Evolutionary conservation across 1,140 invertebrate genomes (phyloP).

Genomic region (Magallana ariakensis): DNA sequence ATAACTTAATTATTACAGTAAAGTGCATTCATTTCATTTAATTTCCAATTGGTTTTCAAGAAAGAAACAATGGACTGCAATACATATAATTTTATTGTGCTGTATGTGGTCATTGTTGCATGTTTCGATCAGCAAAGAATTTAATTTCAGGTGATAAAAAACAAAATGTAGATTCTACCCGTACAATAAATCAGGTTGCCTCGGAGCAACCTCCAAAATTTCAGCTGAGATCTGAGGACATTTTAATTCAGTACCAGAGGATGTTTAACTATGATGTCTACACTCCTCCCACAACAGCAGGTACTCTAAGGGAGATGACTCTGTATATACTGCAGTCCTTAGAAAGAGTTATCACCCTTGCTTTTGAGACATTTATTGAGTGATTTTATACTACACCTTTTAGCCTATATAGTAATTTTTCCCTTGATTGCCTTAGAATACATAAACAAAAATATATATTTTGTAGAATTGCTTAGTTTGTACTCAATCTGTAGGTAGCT

Average conservation of each 20-base stretch:
- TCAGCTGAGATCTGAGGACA: constrained; percentile 27
- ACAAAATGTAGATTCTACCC: neutral
- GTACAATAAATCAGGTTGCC: neutral
- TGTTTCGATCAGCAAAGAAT: neutral
- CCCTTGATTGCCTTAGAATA: too few species aligned
- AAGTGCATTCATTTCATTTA: too few species aligned
- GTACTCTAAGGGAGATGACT: neutral
- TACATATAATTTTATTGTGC: too few species aligned
- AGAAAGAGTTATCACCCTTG: constrained; percentile 30
- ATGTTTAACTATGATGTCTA: constrained; percentile 41
- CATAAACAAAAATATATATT: too few species aligned
- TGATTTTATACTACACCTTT: too few species aligned
- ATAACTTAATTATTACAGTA: too few species aligned
- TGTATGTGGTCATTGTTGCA: too few species aligned
- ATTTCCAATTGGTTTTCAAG: too few species aligned
- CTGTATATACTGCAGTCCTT: neutral
- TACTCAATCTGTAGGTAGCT: too few species aligned
- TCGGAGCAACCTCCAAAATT: constrained; percentile 10
- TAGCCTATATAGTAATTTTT: too few species aligned
- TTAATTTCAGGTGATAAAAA: neutral
- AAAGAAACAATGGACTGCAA: too few species aligned
- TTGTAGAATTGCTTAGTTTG: too few species aligned
- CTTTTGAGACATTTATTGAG: neutral
- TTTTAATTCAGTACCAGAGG: constrained; percentile 31
- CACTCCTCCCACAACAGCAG: constrained; percentile 16